A percentile compares a stretch with the other conserved stretches of the same genome.
Conservation (phyloP, 2,113 vertebrate species). For the Sialia sialis region DNA sequence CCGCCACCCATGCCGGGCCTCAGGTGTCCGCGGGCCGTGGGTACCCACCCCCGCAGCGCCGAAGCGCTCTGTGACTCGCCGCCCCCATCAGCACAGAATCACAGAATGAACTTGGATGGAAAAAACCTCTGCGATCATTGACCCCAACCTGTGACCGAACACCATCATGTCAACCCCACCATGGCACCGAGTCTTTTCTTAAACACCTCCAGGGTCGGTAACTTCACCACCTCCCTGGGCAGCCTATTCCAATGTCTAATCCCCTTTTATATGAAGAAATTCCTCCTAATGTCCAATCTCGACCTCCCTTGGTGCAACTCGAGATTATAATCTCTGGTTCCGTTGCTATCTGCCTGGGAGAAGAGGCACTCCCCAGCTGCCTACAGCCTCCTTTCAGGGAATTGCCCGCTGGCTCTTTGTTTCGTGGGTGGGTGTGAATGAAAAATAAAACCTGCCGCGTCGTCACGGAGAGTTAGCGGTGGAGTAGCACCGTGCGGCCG, state of each 20-base stretch:
- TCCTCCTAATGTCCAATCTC: background rate
- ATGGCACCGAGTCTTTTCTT: background rate
- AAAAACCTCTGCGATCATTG: background rate
- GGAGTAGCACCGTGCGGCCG: background rate
- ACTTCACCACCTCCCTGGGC: background rate
- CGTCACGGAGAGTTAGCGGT: background rate
- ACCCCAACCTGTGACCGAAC: background rate
- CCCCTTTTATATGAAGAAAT: background rate
- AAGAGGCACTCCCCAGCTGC: background rate
- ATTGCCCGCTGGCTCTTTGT: background rate
- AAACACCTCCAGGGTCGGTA: background rate
- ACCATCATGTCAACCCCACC: no score
- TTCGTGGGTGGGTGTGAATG: background rate
- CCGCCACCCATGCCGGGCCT: background rate
- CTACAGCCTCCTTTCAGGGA: background rate
- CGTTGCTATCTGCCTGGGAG: background rate
- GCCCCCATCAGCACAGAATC: background rate
- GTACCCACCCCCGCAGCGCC: background rate
- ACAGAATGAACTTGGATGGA: accelerated
- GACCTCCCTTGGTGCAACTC: background rate
- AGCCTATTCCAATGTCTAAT: background rate
- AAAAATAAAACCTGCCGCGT: background rate
- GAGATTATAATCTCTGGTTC: background rate
- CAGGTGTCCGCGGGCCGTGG: background rate
- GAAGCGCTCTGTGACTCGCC: background rate